A percentile compares a stretch with the other conserved stretches of the same genome.
Conservation (phyloP, 1,140 invertebrate species). For the Adoxophyes honmai region DNA sequence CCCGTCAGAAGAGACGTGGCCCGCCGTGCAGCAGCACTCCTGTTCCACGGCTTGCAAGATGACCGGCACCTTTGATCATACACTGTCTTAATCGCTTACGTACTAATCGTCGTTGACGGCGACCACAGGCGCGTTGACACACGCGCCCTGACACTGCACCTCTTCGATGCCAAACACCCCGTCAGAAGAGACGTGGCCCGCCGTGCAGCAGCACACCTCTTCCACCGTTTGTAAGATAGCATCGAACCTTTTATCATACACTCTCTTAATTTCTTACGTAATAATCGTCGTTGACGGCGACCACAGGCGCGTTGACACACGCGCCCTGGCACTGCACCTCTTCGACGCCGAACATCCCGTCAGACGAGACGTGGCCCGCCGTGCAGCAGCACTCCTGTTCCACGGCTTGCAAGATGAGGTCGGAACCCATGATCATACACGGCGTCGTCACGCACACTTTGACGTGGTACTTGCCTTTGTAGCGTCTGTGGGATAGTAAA, state of each 20-base stretch:
- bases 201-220: slow-evolving; percentile 37
- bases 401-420: slow-evolving; percentile 44
- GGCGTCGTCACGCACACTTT: slow-evolving; percentile 61
- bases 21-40: slow-evolving; percentile 37
- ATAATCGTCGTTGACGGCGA: slow-evolving; percentile 61
- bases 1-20: slow-evolving; percentile 43
- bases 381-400: slow-evolving; percentile 43
- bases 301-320: slow-evolving; percentile 58
- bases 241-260: slow-evolving; percentile 65
- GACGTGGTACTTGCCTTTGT: slow-evolving; percentile 52
- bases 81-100: too few species aligned
- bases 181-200: slow-evolving; percentile 44
- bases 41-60: slow-evolving; percentile 49
- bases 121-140: slow-evolving; percentile 58
- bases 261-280: slow-evolving; percentile 50
- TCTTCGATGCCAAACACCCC: slow-evolving; percentile 56
- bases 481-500: slow-evolving; percentile 36
- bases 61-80: slow-evolving; percentile 58
- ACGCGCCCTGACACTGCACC: slow-evolving; percentile 60
- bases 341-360: slow-evolving; percentile 59
- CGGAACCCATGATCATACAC: slow-evolving; percentile 60
- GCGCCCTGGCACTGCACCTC: slow-evolving; percentile 58
- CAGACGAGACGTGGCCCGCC: slow-evolving; percentile 40
- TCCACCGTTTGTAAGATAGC: slow-evolving; percentile 46
- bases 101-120: slow-evolving; percentile 63